Conservation (phyloP, 92 coral and sea anemone species). For the Porites cylindrica region DNA sequence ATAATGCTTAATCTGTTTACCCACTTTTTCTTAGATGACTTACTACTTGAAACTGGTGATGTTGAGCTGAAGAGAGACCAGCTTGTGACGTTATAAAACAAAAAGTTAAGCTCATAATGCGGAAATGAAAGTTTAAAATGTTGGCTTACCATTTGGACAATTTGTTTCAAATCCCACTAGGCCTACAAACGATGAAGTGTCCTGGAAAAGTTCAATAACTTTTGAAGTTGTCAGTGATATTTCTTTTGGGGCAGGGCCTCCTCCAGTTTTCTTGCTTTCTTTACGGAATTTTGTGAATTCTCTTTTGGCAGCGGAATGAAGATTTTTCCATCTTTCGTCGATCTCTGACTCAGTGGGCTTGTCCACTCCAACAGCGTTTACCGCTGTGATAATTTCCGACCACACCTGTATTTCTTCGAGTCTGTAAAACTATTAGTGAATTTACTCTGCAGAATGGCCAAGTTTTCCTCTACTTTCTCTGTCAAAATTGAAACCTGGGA, state of each 20-base stretch:
- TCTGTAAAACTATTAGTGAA: neutral
- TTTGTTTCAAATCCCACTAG: neutral
- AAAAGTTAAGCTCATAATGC: too few species aligned
- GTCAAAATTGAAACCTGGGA: neutral
- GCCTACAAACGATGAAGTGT: neutral
- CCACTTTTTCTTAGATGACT: too few species aligned
- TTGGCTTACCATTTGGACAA: too few species aligned
- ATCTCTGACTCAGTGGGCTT: neutral
- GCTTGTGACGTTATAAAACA: too few species aligned
- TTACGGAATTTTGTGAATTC: neutral
- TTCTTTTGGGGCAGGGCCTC: neutral
- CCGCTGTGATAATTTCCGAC: neutral
- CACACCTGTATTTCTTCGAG: neutral
- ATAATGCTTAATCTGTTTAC: too few species aligned
- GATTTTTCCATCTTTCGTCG: neutral
- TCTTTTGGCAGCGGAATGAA: neutral
- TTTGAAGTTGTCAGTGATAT: neutral
- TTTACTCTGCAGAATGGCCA: conserved; percentile 14
- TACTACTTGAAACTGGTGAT: too few species aligned
- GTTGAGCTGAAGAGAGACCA: too few species aligned
- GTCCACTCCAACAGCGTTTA: conserved; percentile 1
- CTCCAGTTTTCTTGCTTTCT: neutral
- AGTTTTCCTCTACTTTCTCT: conserved; percentile 29
- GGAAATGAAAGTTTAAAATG: too few species aligned
- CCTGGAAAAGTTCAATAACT: neutral